Evolutionary conservation across 2,113 vertebrate species (phyloP).

Genomic region (Pristiophorus japonicus): DNA sequence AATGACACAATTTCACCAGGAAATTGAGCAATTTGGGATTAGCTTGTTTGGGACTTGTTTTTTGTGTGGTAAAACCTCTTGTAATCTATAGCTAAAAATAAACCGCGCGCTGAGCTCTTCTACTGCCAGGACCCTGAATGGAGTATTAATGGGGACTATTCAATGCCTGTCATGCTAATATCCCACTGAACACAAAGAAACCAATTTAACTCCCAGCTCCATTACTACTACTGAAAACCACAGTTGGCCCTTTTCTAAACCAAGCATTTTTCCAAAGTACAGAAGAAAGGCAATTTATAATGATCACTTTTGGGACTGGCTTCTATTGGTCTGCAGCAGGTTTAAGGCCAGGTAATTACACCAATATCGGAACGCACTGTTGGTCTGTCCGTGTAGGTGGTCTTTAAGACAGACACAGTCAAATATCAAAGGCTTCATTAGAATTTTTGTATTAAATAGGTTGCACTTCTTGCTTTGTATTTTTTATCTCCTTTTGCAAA

Average conservation of each 20-base stretch:
- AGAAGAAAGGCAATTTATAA: not conserved
- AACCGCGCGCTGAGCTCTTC: not conserved
- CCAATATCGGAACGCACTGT: not conserved
- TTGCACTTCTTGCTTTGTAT: not conserved
- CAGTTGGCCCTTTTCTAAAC: not conserved
- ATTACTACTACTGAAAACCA: not conserved
- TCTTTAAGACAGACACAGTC: not conserved
- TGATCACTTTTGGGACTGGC: not conserved
- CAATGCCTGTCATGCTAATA: conserved; percentile 17
- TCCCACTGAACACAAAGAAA: conserved; percentile 2
- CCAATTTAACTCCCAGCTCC: not conserved
- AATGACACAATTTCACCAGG: not conserved
- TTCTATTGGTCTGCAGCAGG: not conserved
- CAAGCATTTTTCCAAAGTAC: not conserved
- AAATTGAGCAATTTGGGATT: not conserved
- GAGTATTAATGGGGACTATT: not conserved
- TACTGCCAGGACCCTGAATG: not conserved
- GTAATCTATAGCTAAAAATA: not conserved
- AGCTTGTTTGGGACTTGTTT: conserved; percentile 7
- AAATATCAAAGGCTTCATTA: not conserved
- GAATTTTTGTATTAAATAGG: not conserved
- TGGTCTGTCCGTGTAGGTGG: not conserved
- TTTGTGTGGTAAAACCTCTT: not conserved
- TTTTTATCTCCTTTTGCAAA: not conserved
- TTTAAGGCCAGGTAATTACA: not conserved